phyloP scores from a whole-genome alignment of 1,140 invertebrate genomes.

The Cotesia typhae region DNA sequence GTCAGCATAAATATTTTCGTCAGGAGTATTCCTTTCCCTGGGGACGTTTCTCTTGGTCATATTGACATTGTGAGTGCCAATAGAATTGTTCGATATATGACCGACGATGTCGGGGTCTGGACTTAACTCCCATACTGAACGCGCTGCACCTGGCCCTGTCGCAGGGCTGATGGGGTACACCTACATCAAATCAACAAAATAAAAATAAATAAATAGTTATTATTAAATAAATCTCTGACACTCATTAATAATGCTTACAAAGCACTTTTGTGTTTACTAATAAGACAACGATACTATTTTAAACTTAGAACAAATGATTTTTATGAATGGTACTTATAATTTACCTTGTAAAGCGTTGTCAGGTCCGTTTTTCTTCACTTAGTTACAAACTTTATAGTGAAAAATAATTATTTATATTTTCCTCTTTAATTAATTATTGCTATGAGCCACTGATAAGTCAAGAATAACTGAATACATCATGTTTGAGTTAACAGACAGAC shows the following conservation, averaged over 20 bases:
- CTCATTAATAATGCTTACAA: too few relatives aligned
- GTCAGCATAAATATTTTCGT: conserved; percentile 59
- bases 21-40: conserved; percentile 51
- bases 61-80: conserved; percentile 63
- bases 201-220: conserved; percentile 1
- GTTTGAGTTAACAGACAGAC: too few relatives aligned
- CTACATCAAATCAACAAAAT: conserved; percentile 40
- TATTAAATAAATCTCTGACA: too few relatives aligned
- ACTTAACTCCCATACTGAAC: conserved; percentile 82
- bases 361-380: conserved; percentile 61
- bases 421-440: conserved; percentile 34
- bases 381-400: conserved; percentile 49
- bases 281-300: too few relatives aligned
- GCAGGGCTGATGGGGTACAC: conserved; percentile 65
- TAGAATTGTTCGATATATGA: conserved; percentile 70
- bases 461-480: too few relatives aligned
- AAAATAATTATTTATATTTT: conserved; percentile 36
- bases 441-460: too few relatives aligned
- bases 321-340: not conserved
- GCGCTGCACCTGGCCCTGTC: conserved; percentile 82
- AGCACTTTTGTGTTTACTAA: too few relatives aligned
- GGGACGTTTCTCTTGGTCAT: conserved; percentile 44
- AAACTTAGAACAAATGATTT: too few relatives aligned
- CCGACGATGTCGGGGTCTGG: conserved; percentile 66
- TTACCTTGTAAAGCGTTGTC: conserved; percentile 63